Evolutionary conservation across 35 echinoderm and acorn worm genomes (phyloP).

Genomic region (Eucidaris tribuloides): DNA sequence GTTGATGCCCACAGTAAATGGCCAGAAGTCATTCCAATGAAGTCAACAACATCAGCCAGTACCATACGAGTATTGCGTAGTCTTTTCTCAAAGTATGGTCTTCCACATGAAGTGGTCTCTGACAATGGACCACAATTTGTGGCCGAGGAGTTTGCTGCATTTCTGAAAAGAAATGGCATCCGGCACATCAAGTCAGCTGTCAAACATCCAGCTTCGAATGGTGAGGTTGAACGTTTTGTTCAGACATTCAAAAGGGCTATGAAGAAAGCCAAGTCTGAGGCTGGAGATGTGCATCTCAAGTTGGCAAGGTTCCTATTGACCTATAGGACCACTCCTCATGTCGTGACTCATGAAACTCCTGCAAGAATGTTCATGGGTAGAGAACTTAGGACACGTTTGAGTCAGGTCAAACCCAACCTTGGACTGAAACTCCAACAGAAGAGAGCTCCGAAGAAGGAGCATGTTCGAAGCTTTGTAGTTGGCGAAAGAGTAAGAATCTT

Average conservation of each 20-base stretch:
- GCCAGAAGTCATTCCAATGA: constrained; percentile 48
- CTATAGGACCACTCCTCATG: constrained; percentile 39
- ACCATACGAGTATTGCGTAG: constrained; percentile 30
- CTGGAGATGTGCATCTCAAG: too few species aligned
- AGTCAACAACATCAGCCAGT: constrained; percentile 28
- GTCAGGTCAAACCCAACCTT: constrained; percentile 21
- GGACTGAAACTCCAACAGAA: neutral
- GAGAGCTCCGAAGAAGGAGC: neutral
- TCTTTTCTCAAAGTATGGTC: constrained; percentile 41
- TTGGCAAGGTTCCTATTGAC: constrained; percentile 6
- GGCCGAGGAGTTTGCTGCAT: constrained; percentile 45
- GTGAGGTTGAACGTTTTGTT: constrained; percentile 39
- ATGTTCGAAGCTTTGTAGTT: too few species aligned
- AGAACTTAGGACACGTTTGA: neutral
- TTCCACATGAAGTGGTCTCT: constrained; percentile 46
- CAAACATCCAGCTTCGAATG: constrained; percentile 46
- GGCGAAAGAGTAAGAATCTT: too few species aligned
- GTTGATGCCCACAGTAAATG: constrained; percentile 67
- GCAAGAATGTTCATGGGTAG: constrained; percentile 40
- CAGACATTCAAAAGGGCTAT: constrained; percentile 25
- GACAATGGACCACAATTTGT: constrained; percentile 74
- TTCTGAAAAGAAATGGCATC: constrained; percentile 49
- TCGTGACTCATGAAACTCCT: constrained; percentile 33
- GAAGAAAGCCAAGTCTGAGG: too few species aligned
- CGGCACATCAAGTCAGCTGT: constrained; percentile 5